Percentiles rank a stretch among this genome's conserved stretches.
These are phyloP conservation scores for Zeus faber DNA, from an alignment of 2,113 vertebrate genomes.

Conservation along the genomic window DNA sequence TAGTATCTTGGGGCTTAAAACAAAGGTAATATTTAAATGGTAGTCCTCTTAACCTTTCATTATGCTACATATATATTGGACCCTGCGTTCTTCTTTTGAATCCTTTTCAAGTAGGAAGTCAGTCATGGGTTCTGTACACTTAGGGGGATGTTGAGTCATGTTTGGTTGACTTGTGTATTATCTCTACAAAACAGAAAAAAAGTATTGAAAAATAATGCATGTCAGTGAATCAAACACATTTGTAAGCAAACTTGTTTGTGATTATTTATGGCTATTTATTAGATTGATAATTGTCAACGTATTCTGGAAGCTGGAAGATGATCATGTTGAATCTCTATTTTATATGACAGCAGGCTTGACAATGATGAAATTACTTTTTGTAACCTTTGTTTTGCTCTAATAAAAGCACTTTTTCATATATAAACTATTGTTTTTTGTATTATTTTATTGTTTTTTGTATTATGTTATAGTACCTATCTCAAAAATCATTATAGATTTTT, in stretches of 20 bases:
- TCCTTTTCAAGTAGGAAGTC: too few species aligned
- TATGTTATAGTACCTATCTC: too few species aligned
- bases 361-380: background rate
- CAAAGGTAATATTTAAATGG: background rate
- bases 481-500: too few species aligned
- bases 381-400: conserved; percentile 24
- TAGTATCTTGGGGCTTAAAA: background rate
- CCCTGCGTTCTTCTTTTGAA: too few species aligned
- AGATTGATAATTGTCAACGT: conserved; percentile 14
- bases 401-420: conserved; percentile 40
- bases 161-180: background rate
- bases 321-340: background rate
- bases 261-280: conserved; percentile 47
- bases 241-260: background rate
- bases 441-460: too few species aligned
- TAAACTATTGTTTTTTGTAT: conserved; percentile 4
- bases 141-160: too few species aligned
- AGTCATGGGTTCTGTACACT: too few species aligned
- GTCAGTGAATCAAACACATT: background rate
- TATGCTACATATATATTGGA: too few species aligned
- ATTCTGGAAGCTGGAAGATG: background rate
- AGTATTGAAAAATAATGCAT: background rate
- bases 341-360: conserved; percentile 1
- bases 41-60: too few species aligned
- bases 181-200: background rate